Base-by-base conservation (phyloP, 2,113 vertebrate species). In the Synodontis membranacea region DNA sequence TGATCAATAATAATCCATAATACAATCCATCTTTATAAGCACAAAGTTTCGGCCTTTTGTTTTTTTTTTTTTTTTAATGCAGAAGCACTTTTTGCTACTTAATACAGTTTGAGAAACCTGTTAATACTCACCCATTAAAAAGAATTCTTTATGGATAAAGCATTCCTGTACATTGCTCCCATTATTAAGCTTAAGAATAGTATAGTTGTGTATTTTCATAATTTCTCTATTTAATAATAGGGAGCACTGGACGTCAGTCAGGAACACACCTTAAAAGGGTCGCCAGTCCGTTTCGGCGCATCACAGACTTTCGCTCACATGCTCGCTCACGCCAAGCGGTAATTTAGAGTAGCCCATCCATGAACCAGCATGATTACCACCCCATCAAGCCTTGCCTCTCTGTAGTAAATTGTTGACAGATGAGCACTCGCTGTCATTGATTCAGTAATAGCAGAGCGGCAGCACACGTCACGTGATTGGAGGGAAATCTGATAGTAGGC, bases 401-500 rank as follows among this genome's bases (percentile, higher is more conserved):
- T 82, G 66, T 62, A 82, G 25, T 74, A 82, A 66, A 82, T n/a
- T 82, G 17, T 37, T 58, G 64, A 86, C 64, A 82, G 66, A 72
- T 68, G 34, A 72, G 66, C 39, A 66, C 50, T 12, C 37, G 3
- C 11, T 23, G 62, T 34, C 80, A 75, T 48, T 58, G 83, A 50
- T 37, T 58, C 37, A 56, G 85, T 31, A 39, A 56, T 39, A 86
- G 56, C 42, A 50, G 70, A 37, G 54, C 54, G 25, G 25, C 42
- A 64, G 52, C 60, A 48, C 9, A n/a, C 37, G 17, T 60, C 56
- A 78, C 60, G 72, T 78, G n/a, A 82, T 37, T 37, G 34, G 72
- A 44, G 46, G 79, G 72, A 84, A 85, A 85, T 66, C 68, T 88
- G 84, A 88, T 34, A 85, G 80, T 76, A 78, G 68, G 46, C 50